These are phyloP conservation scores for Nixonia krombeini DNA, from an alignment of 1,140 invertebrate genomes.

Conservation along the genomic window DNA sequence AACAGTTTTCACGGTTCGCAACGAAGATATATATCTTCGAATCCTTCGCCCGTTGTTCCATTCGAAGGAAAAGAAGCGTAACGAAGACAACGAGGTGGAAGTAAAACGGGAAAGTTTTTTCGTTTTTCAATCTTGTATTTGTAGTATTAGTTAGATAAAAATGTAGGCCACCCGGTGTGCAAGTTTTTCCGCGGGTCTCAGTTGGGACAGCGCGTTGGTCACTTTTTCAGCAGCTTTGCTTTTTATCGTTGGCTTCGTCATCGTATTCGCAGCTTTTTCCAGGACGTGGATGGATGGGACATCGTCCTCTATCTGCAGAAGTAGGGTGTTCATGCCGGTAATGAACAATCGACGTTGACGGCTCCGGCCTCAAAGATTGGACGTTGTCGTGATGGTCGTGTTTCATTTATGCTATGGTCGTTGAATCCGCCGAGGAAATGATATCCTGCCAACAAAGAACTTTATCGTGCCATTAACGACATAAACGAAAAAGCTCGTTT, in stretches of 20 bases:
- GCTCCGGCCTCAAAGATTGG: conserved; percentile 24
- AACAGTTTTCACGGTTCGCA: too few species aligned
- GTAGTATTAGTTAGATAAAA: neutral
- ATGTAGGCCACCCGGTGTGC: conserved; percentile 16
- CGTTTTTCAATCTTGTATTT: too few species aligned
- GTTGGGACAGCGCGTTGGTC: conserved; percentile 13
- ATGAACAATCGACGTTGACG: conserved; percentile 38
- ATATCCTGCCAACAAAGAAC: conserved; percentile 26
- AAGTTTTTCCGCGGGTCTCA: conserved; percentile 17
- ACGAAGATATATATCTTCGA: too few species aligned
- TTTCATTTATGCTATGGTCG: conserved; percentile 30
- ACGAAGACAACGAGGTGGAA: too few species aligned
- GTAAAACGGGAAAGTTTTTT: too few species aligned
- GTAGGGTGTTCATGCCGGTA: conserved; percentile 26
- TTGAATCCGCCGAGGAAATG: conserved; percentile 29
- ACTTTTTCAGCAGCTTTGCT: conserved; percentile 31
- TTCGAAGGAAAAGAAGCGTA: too few species aligned
- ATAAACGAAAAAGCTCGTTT: conserved; percentile 23
- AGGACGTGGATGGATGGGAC: conserved; percentile 31
- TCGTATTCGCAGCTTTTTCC: conserved; percentile 30
- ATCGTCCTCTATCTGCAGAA: conserved; percentile 29
- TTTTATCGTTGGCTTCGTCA: conserved; percentile 27
- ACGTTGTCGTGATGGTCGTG: conserved; percentile 23
- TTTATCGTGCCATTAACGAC: conserved; percentile 31
- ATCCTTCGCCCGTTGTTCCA: too few species aligned